phyloP scores from a whole-genome alignment of 1,140 invertebrate genomes.

The Amyelois transitella region DNA sequence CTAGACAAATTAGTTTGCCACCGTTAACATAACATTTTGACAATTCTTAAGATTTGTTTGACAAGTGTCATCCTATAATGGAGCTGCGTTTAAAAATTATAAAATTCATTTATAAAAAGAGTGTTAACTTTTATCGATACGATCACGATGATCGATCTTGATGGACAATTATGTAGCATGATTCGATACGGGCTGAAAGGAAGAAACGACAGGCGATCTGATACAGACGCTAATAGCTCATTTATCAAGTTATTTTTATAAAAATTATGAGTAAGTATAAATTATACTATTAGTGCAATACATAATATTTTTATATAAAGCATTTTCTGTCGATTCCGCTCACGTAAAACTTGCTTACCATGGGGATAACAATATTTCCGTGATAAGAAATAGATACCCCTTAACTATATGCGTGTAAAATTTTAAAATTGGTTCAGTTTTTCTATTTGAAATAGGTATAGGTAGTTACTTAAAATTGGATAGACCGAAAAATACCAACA shows the following conservation, averaged over 20 bases:
- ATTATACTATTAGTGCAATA: too few relatives aligned
- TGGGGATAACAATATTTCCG: too few relatives aligned
- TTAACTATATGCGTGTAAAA: too few relatives aligned
- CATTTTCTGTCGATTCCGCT: too few relatives aligned
- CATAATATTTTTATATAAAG: too few relatives aligned
- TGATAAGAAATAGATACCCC: too few relatives aligned
- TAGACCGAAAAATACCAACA: background rate
- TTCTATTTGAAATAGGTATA: too few relatives aligned
- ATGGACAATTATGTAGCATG: constrained; percentile 3
- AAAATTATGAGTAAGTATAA: background rate
- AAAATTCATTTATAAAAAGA: background rate
- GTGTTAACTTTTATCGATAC: background rate
- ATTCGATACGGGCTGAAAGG: background rate
- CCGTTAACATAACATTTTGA: too few relatives aligned
- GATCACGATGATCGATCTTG: constrained; percentile 2
- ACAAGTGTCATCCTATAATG: background rate
- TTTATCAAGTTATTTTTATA: background rate
- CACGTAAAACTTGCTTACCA: too few relatives aligned
- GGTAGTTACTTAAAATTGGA: too few relatives aligned
- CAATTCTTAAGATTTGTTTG: background rate
- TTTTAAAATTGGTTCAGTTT: too few relatives aligned
- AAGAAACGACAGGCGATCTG: constrained; percentile 1
- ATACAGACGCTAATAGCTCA: background rate
- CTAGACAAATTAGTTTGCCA: too few relatives aligned
- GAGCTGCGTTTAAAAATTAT: background rate